A percentile compares a stretch with the other conserved stretches of the same genome.
Conservation (phyloP, 2,888 invertebrate species). For the Metellina segmentata region DNA sequence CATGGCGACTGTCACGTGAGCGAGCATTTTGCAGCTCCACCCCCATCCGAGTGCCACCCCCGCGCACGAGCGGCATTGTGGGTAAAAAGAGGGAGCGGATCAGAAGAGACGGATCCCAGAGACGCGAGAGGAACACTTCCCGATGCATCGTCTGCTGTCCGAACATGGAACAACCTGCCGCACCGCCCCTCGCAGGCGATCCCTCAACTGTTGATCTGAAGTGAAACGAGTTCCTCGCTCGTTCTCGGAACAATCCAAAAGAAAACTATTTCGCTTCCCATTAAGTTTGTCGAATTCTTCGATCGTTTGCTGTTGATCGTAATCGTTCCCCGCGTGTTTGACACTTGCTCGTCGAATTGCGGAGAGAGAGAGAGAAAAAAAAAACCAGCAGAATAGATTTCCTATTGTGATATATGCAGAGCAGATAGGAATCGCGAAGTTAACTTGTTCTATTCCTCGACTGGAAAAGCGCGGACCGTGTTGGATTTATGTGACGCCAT, state of each 20-base stretch:
- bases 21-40: constrained; percentile 75
- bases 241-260: no score
- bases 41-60: constrained; percentile 48
- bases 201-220: no score
- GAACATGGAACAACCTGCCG: constrained; percentile 58
- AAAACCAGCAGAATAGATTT: no score
- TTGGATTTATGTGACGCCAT: no score
- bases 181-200: background rate
- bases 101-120: constrained; percentile 36
- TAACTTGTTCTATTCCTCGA: no score
- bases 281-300: constrained; percentile 16
- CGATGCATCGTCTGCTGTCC: constrained; percentile 41
- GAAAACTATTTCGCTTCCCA: background rate
- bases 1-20: constrained; percentile 71
- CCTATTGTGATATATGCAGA: no score
- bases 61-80: constrained; percentile 65
- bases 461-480: background rate
- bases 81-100: constrained; percentile 56
- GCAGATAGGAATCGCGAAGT: no score
- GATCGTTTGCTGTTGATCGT: constrained; percentile 44
- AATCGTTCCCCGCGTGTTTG: background rate
- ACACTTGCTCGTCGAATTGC: no score
- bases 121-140: constrained; percentile 42
- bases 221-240: no score
- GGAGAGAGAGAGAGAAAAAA: no score